Base-by-base conservation (phyloP, 2,888 invertebrate species). In the Stegana nigrithorax region DNA sequence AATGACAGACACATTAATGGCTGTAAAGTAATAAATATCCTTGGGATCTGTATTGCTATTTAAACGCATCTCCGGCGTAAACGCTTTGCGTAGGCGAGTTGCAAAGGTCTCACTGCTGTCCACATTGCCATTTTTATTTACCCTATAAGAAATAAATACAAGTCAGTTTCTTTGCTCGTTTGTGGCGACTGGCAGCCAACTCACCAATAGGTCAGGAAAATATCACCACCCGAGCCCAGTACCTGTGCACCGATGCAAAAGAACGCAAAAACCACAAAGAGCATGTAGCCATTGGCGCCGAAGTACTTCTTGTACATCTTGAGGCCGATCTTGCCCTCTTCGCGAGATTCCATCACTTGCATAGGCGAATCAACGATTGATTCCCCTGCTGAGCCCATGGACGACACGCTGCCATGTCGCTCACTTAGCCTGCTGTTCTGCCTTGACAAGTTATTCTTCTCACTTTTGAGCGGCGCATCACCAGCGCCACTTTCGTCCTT, bases 131-230 rank as follows among this genome's bases (percentile, higher is more conserved):
- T 80, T 82, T 57, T 82, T 83, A 58, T 83, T 83, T 0, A 82
- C 82, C 82, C 82, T 82, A 19, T 4, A 62, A 58, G 21, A 47
- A 55, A 7, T 23, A 27, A 23, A 45, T 39, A n/a, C 6, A 39
- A 42, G 42, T 23, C 3, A 7, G 14, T 10, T 1, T 8, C 3
- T 29, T 25, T 21, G 17, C 7, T 0, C 12, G 3, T 10, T 44
- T 29, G 29, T n/a, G 2, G n/a, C 1, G 4, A 27, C 4, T 36
- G 32, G 17, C 10, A 32, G 1, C 8, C 32, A 29, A 12, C 82
- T 73, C 64, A 62, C 94, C 93, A 94, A 78, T 89, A 90, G n/a
- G 92, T 90, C 10, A 94, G 88, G 88, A 92, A 95, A 85, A 90
- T 93, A 82, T 95, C 95, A 2, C 91, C 89, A 6, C 89, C 90